Conservation (phyloP, 2,797 vertebrate species). For the Coracias cyanogaster region DNA sequence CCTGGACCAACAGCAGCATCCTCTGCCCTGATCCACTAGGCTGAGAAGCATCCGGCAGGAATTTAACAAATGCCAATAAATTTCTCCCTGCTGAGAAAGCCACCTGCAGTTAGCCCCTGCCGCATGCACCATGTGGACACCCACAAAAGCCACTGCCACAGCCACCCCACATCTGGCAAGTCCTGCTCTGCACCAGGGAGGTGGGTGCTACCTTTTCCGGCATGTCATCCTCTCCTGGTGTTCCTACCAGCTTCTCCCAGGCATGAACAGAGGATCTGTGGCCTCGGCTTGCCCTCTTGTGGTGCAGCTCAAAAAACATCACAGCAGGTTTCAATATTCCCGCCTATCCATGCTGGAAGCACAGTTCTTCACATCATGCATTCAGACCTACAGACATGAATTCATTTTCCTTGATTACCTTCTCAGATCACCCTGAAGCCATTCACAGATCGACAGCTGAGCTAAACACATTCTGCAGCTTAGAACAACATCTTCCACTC, state of each 20-base stretch:
- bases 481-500: background rate
- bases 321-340: accelerated
- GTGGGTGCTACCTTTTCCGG: accelerated
- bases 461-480: background rate
- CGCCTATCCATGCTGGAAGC: background rate
- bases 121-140: accelerated
- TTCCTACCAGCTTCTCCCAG: background rate
- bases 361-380: accelerated
- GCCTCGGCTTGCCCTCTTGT: conserved; percentile 52
- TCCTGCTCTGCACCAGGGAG: background rate
- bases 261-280: background rate
- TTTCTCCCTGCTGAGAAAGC: accelerated
- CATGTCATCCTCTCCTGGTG: background rate
- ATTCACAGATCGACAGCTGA: accelerated
- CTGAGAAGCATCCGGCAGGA: background rate
- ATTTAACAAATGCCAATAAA: background rate
- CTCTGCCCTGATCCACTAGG: background rate
- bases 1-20: accelerated
- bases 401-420: background rate
- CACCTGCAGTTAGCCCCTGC: accelerated
- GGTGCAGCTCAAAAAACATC: background rate
- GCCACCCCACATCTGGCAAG: background rate
- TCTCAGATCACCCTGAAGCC: accelerated
- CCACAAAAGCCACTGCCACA: background rate
- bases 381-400: background rate